Evolutionary conservation across 2,113 vertebrate species (phyloP).

Genomic region (Scolopax mira): DNA sequence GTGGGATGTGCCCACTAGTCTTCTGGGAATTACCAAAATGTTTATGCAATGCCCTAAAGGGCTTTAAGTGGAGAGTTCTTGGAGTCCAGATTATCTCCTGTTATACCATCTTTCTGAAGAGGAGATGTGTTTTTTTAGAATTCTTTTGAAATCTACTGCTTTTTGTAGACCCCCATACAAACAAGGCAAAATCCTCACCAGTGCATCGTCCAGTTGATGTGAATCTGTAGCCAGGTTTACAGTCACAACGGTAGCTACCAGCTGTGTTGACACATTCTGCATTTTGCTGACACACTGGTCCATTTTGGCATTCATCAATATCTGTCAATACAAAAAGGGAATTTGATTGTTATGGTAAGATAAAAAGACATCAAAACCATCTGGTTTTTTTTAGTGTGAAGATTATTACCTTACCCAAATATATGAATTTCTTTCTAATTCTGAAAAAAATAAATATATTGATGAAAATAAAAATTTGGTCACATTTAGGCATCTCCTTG

Average conservation of each 20-base stretch:
- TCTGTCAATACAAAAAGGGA: conserved; percentile 70
- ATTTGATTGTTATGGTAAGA: neutral
- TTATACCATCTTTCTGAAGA: neutral
- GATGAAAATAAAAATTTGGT: neutral
- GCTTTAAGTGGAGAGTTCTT: neutral
- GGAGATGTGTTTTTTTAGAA: neutral
- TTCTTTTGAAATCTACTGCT: neutral
- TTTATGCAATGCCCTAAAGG: neutral
- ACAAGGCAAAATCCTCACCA: conserved; percentile 71
- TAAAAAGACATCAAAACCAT: neutral
- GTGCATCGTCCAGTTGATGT: conserved; percentile 88
- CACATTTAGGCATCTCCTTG: neutral
- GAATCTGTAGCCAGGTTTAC: conserved; percentile 91
- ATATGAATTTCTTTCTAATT: neutral
- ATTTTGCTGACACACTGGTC: conserved; percentile 92
- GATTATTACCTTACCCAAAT: neutral
- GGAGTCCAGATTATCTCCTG: neutral
- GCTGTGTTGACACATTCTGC: conserved; percentile 91
- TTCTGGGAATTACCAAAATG: neutral
- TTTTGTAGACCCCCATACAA: neutral
- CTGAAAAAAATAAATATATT: neutral
- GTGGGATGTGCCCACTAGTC: neutral
- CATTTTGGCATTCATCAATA: conserved; percentile 97
- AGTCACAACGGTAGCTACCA: conserved; percentile 93
- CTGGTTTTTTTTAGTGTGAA: neutral